Base-by-base conservation (phyloP, 2,797 vertebrate genomes). In the Triplophysa bombifrons region DNA sequence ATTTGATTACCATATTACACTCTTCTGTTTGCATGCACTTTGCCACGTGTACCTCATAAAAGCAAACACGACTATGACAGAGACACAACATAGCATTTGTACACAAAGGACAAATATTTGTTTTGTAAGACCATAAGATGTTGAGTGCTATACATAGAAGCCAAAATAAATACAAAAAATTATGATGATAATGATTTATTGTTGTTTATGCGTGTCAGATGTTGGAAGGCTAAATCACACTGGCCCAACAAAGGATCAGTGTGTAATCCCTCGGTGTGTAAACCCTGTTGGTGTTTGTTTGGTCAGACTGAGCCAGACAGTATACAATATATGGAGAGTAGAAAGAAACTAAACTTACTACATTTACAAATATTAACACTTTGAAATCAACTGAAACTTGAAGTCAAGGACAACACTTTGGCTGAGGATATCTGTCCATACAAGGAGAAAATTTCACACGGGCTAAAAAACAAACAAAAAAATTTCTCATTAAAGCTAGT, bases 1-100 rank as follows among this genome's bases (percentile, higher is more conserved):
- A 95, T 96, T 95, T 95, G 93, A 95, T 96, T 96, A 96, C 94
- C 93, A 94, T 74, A 16, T 90, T 89, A 92, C 92, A 91, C 92
- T 90, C 91, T 94, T 92, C 90, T 94, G 93, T 94, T 94, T 94
- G 93, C 92, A 94, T 95, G 92, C 94, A 94, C 94, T 95, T 94
- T 93, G 93, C 92, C 91, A 92, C 93, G 90, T 90, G 92, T 93
- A 93, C 94, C 94, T 94, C 92, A 94, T 95, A 92, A 85, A 84
- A 75, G 66, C 74, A 82, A 84, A 81, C 76, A 83, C 68, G 69
- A 85, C 78, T 86, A 85, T 72, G 65, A 78, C 58, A 70, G 46
- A 56, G 22, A 69, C 74, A 79, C 72, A 78, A 70, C 53, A 60
- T 58, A 10, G 56, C 56, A 56, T n/a, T 63, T 71, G 67, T 78